Evolutionary conservation across 2,888 invertebrate genomes (phyloP).

Genomic region (Timema cristinae): DNA sequence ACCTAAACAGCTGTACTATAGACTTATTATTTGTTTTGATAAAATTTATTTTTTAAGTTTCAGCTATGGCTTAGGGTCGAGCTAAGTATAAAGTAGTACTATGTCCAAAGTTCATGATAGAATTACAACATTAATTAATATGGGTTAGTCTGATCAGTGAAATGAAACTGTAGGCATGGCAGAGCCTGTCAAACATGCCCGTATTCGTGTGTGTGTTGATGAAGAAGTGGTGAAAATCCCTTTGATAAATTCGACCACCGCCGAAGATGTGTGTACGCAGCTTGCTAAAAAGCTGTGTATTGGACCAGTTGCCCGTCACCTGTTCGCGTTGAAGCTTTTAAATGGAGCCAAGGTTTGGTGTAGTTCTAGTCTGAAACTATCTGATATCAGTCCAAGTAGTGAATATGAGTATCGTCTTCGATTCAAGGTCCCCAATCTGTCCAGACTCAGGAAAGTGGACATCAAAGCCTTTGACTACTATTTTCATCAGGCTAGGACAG

Average conservation of each 20-base stretch:
- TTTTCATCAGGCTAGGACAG: constrained; percentile 78
- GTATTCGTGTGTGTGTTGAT: constrained; percentile 24
- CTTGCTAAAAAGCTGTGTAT: constrained; percentile 69
- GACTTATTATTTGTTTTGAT: no score
- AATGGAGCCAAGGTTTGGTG: constrained; percentile 64
- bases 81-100: no score
- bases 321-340: constrained; percentile 70
- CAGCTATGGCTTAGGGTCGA: no score
- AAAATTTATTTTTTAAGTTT: no score
- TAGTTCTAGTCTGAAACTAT: constrained; percentile 57
- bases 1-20: no score
- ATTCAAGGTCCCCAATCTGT: constrained; percentile 66
- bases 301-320: constrained; percentile 68
- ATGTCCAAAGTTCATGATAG: no score
- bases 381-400: constrained; percentile 50
- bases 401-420: constrained; percentile 70
- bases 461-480: constrained; percentile 76
- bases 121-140: no score
- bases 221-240: constrained; percentile 22
- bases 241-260: constrained; percentile 43
- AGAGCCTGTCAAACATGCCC: constrained; percentile 20
- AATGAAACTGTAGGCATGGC: constrained; percentile 19
- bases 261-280: constrained; percentile 67
- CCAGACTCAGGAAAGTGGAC: constrained; percentile 63
- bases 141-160: neutral